A percentile compares a stretch with the other conserved stretches of the same genome.
Evolutionary conservation across 92 coral and sea anemone species (phyloP).

Genomic region (Porites divaricata): DNA sequence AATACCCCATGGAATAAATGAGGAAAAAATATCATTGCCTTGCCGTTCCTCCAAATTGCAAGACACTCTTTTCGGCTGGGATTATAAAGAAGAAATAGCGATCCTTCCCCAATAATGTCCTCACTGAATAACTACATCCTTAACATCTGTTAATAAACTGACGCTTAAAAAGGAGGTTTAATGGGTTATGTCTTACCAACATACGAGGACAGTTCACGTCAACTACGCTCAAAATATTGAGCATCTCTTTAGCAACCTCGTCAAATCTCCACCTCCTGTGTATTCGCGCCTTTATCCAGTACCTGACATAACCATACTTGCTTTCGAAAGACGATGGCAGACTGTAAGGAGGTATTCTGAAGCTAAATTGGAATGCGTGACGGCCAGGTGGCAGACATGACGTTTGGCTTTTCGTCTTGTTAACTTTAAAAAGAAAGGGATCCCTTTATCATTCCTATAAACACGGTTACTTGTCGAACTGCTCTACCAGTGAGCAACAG

Average conservation of each 20-base stretch:
- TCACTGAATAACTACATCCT: too few relatives aligned
- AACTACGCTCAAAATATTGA: constrained; percentile 74
- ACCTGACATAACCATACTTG: constrained; percentile 84
- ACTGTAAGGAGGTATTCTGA: constrained; percentile 86
- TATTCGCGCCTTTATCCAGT: constrained; percentile 82
- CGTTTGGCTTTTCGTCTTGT: constrained; percentile 59
- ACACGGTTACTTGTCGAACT: too few relatives aligned
- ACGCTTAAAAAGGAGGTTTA: too few relatives aligned
- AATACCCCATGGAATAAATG: too few relatives aligned
- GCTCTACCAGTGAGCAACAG: too few relatives aligned
- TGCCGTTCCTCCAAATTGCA: too few relatives aligned
- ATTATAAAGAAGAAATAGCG: too few relatives aligned
- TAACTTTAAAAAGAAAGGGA: constrained; percentile 30
- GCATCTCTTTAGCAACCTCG: constrained; percentile 72
- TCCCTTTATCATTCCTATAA: too few relatives aligned
- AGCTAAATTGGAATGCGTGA: constrained; percentile 79
- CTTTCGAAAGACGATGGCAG: constrained; percentile 95
- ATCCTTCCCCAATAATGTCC: too few relatives aligned
- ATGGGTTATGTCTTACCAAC: constrained; percentile 57
- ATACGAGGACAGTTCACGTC: constrained; percentile 89
- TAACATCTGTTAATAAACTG: too few relatives aligned
- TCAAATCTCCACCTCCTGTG: constrained; percentile 87
- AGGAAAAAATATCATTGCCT: too few relatives aligned
- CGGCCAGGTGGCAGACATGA: constrained; percentile 66
- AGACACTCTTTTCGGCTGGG: too few relatives aligned